Percentiles rank a stretch among this genome's conserved stretches.
Conservation (phyloP, 2,888 invertebrate genomes). For the Gryllus longicercus region DNA sequence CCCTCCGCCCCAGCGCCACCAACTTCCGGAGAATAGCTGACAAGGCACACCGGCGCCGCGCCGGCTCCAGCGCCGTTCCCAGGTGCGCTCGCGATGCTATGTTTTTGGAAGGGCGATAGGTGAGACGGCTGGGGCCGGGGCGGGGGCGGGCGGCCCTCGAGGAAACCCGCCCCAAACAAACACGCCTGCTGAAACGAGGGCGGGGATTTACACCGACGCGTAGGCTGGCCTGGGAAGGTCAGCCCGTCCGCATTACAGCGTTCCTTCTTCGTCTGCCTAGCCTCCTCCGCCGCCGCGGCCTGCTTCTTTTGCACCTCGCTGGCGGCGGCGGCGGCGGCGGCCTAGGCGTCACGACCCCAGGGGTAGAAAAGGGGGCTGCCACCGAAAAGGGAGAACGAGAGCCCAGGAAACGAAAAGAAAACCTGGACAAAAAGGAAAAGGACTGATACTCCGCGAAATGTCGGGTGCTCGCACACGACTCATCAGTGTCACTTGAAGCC, state of each 20-base stretch:
- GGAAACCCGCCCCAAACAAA: background rate
- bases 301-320: background rate
- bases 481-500: constrained; percentile 9
- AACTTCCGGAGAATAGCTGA: no score
- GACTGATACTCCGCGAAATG: background rate
- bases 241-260: background rate
- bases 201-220: background rate
- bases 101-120: no score
- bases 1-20: no score
- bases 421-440: background rate
- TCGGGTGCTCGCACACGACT: constrained; percentile 9
- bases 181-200: background rate
- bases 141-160: background rate
- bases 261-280: background rate
- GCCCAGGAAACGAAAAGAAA: background rate
- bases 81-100: no score
- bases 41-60: no score
- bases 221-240: background rate
- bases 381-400: background rate
- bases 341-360: no score
- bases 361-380: background rate
- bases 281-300: background rate
- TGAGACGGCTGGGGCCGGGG: background rate
- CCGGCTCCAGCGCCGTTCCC: no score
- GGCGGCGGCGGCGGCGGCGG: no score